Evolutionary conservation across 2,113 vertebrate genomes (phyloP), one percentile per base, ranked within the genome.

Genomic region (Gasterosteus aculeatus): DNA sequence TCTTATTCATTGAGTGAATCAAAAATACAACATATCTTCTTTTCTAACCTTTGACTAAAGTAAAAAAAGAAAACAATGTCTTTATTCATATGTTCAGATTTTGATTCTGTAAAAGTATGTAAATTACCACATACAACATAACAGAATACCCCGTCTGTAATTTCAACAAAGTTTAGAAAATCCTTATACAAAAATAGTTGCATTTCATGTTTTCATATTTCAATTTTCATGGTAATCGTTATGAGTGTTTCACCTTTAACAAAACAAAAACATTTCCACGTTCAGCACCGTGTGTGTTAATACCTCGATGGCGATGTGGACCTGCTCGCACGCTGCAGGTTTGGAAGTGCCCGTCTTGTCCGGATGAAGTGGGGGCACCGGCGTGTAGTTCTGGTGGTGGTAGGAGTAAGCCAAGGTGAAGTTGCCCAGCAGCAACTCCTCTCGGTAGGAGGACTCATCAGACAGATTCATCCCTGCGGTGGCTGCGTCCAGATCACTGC

Each of bases 281-380:
- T 33, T 44, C 10, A 12, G 22, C 2, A 14, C 2, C 6, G 22
- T 5, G 33, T 63, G 69, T 38, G 19, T 42, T 11, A 39, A 10
- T 75, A 97, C 95, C 89, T 94, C 93, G 3, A 91, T 63, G 33
- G 93, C 93, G 0, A 98, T 96, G 86, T 92, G 91, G 84, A 97
- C 92, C 81, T 97, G 95, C 57, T 96, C 96, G 72, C 97, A 98
- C 29, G 92, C 88, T 0, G 87, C 80, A 8, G 89, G 80, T 81
- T 88, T 91, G 16, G 80, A 73, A 0, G 86, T 84, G 78, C 80
- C 66, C 8, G 49, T 65, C 76, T 82, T 86, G 62, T 81, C 72
- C 3, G 77, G 61, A 7, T 84, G 66, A 16, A 84, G 65, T 0
- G 81, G 47, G 4, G 86, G 80, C 9, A 74, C 31, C 8, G 78